These are phyloP conservation scores for Grallaria varia DNA, from an alignment of 2,113 vertebrate genomes.

Conservation along the genomic window DNA sequence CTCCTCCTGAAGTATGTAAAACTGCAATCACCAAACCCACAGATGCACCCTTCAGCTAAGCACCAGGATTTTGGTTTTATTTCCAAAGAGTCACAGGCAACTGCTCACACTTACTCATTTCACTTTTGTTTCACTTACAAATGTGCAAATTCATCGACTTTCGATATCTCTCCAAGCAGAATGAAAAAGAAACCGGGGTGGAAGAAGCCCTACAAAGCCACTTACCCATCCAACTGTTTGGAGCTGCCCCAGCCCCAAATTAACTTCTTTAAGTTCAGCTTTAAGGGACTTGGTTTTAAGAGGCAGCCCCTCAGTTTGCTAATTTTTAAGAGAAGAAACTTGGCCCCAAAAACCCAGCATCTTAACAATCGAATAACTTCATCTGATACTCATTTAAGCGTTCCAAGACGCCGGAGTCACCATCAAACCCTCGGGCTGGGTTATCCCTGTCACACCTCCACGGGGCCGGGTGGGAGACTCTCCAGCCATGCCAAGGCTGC, in stretches of 20 bases:
- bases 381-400: not conserved
- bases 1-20: not conserved
- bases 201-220: not conserved
- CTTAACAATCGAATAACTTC: not conserved
- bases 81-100: not conserved
- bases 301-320: not conserved
- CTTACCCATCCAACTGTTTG: not conserved
- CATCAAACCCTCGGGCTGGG: not conserved
- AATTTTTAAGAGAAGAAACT: not conserved
- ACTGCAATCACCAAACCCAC: not conserved
- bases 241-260: not conserved
- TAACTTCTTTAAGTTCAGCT: not conserved
- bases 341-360: not conserved
- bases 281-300: not conserved
- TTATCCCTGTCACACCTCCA: not conserved
- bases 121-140: not conserved
- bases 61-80: not conserved
- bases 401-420: rapidly evolving
- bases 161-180: not conserved
- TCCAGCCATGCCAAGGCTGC: slow-evolving; percentile 41
- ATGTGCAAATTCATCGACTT: not conserved
- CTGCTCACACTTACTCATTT: not conserved
- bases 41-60: not conserved
- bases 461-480: slow-evolving; percentile 35
- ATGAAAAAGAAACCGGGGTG: not conserved